These are phyloP conservation scores for Gymnobelideus leadbeateri DNA, from an alignment of 2,113 vertebrate genomes.

Conservation along the genomic window DNA sequence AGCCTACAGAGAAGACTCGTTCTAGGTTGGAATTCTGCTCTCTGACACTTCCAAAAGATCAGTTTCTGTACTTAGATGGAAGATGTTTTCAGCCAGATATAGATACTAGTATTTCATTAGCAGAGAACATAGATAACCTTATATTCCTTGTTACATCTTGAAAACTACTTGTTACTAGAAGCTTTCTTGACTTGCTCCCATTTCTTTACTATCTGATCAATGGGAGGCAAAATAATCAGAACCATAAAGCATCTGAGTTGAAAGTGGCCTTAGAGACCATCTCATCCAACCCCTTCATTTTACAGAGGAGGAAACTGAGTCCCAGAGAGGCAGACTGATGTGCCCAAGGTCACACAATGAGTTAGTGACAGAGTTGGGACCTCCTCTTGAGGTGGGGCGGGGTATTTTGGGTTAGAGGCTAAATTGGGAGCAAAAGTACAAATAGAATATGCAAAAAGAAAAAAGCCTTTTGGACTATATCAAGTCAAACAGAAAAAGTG, in stretches of 20 bases:
- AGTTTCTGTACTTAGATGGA: conserved; percentile 51
- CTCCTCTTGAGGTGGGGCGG: background rate
- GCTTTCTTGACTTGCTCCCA: background rate
- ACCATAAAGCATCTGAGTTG: background rate
- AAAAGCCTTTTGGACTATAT: background rate
- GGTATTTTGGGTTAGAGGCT: background rate
- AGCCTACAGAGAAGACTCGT: conserved; percentile 34
- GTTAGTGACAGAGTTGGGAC: background rate
- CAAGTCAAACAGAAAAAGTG: background rate
- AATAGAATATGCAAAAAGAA: background rate
- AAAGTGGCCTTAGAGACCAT: background rate
- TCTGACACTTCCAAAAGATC: conserved; percentile 53
- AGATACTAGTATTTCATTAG: conserved; percentile 51
- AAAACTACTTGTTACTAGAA: conserved; percentile 50
- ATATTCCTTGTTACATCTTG: conserved; percentile 52
- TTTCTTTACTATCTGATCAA: background rate
- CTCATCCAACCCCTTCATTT: background rate
- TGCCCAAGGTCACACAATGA: background rate
- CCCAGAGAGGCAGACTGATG: background rate
- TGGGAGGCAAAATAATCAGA: background rate
- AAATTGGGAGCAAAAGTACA: background rate
- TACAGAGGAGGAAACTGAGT: background rate
- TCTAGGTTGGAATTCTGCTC: conserved; percentile 49
- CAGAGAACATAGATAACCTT: conserved; percentile 38
- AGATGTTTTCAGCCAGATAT: conserved; percentile 67